phyloP scores from a whole-genome alignment of 2,113 vertebrate species.

The Cyanoliseus patagonus region DNA sequence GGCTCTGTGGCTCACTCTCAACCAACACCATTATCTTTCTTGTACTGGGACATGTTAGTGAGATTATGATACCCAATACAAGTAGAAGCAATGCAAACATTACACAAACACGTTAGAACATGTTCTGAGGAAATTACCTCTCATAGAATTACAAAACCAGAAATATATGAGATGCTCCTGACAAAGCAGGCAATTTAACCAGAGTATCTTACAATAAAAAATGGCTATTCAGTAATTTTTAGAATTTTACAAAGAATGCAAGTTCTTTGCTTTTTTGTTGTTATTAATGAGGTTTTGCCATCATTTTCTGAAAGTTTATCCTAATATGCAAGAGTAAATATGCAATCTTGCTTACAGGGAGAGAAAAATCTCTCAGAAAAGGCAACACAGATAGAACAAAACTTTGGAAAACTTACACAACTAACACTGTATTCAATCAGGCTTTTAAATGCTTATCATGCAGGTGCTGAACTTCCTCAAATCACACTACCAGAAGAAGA shows the following conservation, averaged over 20 bases:
- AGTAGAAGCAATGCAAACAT: not conserved
- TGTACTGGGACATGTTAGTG: not conserved
- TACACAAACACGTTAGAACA: not conserved
- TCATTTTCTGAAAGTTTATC: not conserved
- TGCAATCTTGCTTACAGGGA: not conserved
- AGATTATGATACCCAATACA: not conserved
- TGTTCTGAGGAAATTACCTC: not conserved
- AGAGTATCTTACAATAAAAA: not conserved
- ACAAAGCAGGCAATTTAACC: not conserved
- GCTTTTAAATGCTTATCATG: not conserved
- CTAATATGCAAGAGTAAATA: not conserved
- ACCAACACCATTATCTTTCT: not conserved
- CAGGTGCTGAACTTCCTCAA: not conserved
- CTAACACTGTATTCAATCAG: not conserved
- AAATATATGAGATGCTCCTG: not conserved
- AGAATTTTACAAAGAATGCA: not conserved
- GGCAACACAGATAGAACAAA: not conserved
- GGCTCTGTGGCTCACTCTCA: not conserved
- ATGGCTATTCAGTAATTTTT: not conserved
- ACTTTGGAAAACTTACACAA: not conserved
- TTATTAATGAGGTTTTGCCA: not conserved
- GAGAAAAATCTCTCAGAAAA: not conserved
- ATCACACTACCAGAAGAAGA: not conserved
- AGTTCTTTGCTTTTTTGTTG: not conserved
- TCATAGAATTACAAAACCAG: not conserved